Evolutionary conservation across 2,888 invertebrate genomes (phyloP).

Genomic region (Sicus ferrugineus): DNA sequence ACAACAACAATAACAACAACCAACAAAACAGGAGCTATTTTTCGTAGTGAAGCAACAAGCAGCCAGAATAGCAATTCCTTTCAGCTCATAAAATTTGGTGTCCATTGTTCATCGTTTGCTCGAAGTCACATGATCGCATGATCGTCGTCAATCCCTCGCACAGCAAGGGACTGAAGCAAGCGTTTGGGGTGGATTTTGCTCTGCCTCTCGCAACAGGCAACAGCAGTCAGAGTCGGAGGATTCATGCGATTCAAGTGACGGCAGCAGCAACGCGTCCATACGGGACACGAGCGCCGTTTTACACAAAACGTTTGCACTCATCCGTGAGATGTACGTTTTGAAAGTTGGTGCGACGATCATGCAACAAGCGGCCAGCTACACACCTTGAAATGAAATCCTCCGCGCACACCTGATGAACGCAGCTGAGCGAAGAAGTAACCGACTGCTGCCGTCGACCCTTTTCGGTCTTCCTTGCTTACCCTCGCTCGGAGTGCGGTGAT

Average conservation of each 20-base stretch:
- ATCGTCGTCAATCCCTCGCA: not conserved
- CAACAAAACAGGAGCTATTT: constrained; percentile 51
- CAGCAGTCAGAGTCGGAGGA: not conserved
- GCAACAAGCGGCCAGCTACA: not conserved
- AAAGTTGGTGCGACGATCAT: constrained; percentile 6
- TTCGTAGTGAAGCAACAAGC: constrained; percentile 41
- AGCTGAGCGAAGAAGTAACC: constrained; percentile 14
- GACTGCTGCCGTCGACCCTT: too few relatives aligned
- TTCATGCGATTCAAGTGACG: constrained; percentile 8
- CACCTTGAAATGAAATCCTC: constrained; percentile 27
- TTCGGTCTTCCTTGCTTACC: not conserved
- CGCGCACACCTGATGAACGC: constrained; percentile 31
- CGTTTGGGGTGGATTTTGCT: constrained; percentile 11
- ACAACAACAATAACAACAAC: constrained; percentile 38
- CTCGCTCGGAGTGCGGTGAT: not conserved
- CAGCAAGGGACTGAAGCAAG: not conserved
- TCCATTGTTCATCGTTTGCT: constrained; percentile 5
- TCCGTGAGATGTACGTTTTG: constrained; percentile 27
- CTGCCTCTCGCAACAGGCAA: not conserved
- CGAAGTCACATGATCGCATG: not conserved
- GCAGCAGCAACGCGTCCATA: constrained; percentile 18
- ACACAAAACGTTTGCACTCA: constrained; percentile 28
- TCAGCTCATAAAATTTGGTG: not conserved
- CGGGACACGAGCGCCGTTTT: constrained; percentile 24
- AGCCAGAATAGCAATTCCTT: not conserved